phyloP scores from a whole-genome alignment of 2,888 invertebrate genomes.

The Sepioteuthis lessoniana region DNA sequence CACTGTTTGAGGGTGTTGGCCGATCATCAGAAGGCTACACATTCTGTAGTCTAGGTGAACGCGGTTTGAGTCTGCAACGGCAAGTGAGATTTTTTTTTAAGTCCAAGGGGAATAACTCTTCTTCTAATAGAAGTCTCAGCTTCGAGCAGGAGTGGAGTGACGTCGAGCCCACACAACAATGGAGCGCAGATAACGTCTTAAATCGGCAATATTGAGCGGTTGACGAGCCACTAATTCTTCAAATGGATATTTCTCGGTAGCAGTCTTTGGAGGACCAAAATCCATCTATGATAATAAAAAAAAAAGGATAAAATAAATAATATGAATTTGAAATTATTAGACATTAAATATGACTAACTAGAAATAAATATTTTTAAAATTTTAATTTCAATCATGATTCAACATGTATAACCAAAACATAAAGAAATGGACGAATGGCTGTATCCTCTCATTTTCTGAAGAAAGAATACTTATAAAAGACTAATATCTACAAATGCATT shows the following conservation, averaged over 20 bases:
- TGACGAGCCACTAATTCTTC: slow-evolving; percentile 70
- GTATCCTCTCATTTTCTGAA: no score
- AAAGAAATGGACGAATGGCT: no score
- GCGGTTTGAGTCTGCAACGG: background rate
- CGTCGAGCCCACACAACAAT: slow-evolving; percentile 55
- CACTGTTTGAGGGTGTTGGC: background rate
- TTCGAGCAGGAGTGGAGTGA: slow-evolving; percentile 51
- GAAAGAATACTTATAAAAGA: no score
- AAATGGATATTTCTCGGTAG: slow-evolving; percentile 61
- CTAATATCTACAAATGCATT: no score
- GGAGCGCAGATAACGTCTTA: slow-evolving; percentile 69
- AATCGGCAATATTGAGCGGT: slow-evolving; percentile 68
- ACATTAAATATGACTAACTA: no score
- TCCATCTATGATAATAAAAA: slow-evolving; percentile 69
- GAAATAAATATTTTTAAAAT: no score
- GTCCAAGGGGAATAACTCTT: background rate
- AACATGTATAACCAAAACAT: no score
- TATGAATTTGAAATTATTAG: no score
- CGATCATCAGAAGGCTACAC: background rate
- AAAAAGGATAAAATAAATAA: background rate
- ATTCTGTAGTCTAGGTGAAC: background rate
- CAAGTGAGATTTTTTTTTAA: background rate
- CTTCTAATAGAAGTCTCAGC: background rate
- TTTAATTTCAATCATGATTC: no score
- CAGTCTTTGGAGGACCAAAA: slow-evolving; percentile 59